These are phyloP conservation scores for cat (Felis catus) DNA, from an alignment of 2,113 vertebrate species.

Conservation along the genomic window F.catus_Fca126_mat1.0 CM031419.1:187905001-187905500, in stretches of 20 bases:
- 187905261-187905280: constrained; percentile 38
- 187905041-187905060: neutral
- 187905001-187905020: neutral
- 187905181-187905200: neutral
- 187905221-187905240: neutral
- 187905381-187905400: neutral
- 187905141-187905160: neutral
- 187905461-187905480: no score
- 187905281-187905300: constrained; percentile 22
- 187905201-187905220: neutral
- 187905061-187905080: neutral
- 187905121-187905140: neutral
- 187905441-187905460: neutral
- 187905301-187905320: constrained; percentile 51
- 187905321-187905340: constrained; percentile 12
- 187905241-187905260: neutral
- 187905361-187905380: neutral
- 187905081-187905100: neutral
- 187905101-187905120: neutral
- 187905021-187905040: neutral
- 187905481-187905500: constrained; percentile 9
- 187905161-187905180: neutral
- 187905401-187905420: no score
- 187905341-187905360: constrained; percentile 20
- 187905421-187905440: neutral